These are phyloP conservation scores for Salvelinus sp. DNA, from an alignment of 2,113 vertebrate species.

Conservation along the genomic window DNA sequence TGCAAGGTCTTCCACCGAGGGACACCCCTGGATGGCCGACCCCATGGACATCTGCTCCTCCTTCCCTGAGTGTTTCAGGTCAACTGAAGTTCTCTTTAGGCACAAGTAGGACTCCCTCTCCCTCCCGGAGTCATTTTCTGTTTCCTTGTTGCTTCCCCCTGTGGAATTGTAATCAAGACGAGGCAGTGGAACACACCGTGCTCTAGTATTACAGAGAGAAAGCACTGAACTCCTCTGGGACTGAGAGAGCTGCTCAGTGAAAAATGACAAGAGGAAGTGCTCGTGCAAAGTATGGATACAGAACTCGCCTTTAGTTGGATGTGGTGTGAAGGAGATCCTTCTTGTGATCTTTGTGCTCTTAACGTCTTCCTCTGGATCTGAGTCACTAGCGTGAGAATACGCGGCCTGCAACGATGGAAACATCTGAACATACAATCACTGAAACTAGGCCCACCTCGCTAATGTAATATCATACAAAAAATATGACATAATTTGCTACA, in stretches of 20 bases:
- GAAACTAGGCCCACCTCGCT: too few relatives aligned
- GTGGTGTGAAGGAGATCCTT: conserved; percentile 90
- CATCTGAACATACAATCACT: too few relatives aligned
- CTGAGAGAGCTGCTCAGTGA: neutral
- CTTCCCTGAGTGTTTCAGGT: conserved; percentile 74
- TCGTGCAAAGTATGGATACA: neutral
- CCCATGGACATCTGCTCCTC: conserved; percentile 81
- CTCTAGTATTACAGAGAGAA: conserved; percentile 13
- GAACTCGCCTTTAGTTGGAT: conserved; percentile 83
- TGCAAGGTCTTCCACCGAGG: conserved; percentile 72
- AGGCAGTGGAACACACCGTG: conserved; percentile 47
- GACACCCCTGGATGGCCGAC: conserved; percentile 74
- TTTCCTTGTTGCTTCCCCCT: conserved; percentile 66
- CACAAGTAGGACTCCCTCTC: conserved; percentile 72
- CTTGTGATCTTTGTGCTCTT: conserved; percentile 77
- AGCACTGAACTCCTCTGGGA: conserved; percentile 22
- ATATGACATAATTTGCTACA: too few relatives aligned
- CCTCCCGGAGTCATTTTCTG: conserved; percentile 27
- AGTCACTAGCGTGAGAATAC: conserved; percentile 71
- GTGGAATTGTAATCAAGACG: conserved; percentile 51
- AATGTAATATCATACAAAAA: too few relatives aligned
- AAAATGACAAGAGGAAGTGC: conserved; percentile 37
- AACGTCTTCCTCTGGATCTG: conserved; percentile 68
- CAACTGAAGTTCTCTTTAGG: conserved; percentile 80
- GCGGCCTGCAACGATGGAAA: conserved; percentile 47